A percentile compares a stretch with the other conserved stretches of the same genome.
Evolutionary conservation across 2,113 vertebrate species (phyloP).

Genomic region (Chunga burmeisteri): DNA sequence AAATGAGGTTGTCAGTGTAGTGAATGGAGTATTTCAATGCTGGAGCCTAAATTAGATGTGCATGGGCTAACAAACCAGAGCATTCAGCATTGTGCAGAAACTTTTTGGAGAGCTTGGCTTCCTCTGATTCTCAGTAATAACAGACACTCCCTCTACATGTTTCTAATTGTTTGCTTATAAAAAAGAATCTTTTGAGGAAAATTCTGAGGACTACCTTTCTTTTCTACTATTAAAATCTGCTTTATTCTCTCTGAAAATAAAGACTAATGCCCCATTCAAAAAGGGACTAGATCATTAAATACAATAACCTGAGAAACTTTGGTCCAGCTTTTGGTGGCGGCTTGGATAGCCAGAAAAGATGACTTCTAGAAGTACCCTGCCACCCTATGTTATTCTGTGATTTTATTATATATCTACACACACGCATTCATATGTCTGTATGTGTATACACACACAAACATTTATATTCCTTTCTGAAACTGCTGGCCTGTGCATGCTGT

Average conservation of each 20-base stretch:
- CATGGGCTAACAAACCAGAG: neutral
- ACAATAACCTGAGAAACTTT: neutral
- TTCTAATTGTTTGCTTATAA: neutral
- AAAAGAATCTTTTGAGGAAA: neutral
- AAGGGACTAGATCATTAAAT: neutral
- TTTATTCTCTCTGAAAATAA: neutral
- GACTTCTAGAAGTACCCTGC: neutral
- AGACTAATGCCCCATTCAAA: neutral
- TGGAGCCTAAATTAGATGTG: neutral
- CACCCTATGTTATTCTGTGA: neutral
- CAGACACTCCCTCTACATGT: neutral
- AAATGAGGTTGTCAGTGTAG: neutral
- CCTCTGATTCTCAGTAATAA: neutral
- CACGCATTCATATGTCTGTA: fast-evolving
- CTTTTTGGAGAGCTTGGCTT: neutral
- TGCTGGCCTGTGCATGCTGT: neutral
- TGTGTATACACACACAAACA: neutral
- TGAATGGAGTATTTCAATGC: neutral
- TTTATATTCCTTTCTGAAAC: neutral
- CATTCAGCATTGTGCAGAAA: neutral
- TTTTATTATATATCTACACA: neutral
- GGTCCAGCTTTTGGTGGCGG: neutral
- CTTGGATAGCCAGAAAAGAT: neutral
- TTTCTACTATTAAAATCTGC: neutral
- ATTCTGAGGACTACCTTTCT: neutral